These are phyloP conservation scores for Sebastes variabilis DNA, from an alignment of 2,797 vertebrate species.

Conservation along the genomic window DNA sequence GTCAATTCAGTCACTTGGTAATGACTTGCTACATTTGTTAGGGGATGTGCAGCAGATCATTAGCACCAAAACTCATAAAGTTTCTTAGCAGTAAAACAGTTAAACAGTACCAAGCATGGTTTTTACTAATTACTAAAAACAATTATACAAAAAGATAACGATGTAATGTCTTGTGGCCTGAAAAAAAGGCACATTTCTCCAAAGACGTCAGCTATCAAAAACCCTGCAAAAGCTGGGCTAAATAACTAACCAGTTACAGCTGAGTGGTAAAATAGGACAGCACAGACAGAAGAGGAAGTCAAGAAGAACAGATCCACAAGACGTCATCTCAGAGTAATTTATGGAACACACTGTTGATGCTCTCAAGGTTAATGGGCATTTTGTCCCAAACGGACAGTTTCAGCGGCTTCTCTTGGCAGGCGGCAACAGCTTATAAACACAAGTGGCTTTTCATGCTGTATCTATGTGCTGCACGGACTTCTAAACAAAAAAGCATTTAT, in stretches of 20 bases:
- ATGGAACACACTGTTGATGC: slow-evolving; percentile 13
- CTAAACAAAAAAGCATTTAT: background rate
- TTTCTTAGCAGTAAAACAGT: background rate
- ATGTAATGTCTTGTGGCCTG: background rate
- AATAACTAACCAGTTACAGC: slow-evolving; percentile 11
- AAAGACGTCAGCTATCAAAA: slow-evolving; percentile 23
- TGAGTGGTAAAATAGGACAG: slow-evolving; percentile 25
- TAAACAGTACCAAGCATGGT: background rate
- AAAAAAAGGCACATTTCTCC: background rate
- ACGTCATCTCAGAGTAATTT: background rate
- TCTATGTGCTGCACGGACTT: background rate
- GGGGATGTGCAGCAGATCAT: background rate
- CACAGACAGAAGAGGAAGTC: slow-evolving; percentile 10
- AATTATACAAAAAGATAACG: background rate
- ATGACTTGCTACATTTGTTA: background rate
- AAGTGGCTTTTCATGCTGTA: background rate
- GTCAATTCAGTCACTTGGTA: background rate
- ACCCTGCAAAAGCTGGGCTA: slow-evolving; percentile 10
- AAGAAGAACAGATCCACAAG: background rate
- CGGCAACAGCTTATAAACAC: background rate
- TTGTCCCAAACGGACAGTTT: slow-evolving; percentile 9
- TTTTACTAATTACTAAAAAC: background rate
- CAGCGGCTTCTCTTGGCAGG: slow-evolving; percentile 10
- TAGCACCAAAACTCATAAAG: background rate
- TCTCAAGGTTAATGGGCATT: slow-evolving; percentile 26